These are phyloP conservation scores for Diceros bicornis DNA, from an alignment of 2,797 vertebrate species.

Conservation along the genomic window DNA sequence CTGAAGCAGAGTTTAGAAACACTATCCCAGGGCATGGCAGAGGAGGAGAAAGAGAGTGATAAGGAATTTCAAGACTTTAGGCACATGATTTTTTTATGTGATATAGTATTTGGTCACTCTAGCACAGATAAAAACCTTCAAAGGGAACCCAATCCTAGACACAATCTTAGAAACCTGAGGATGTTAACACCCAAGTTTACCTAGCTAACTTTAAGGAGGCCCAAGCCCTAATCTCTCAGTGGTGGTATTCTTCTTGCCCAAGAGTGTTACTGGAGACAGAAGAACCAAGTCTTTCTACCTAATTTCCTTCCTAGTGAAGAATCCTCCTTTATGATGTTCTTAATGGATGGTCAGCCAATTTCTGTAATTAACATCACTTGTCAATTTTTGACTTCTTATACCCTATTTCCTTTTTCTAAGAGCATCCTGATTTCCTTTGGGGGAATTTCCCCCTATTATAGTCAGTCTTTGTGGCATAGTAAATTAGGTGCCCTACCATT, in stretches of 20 bases:
- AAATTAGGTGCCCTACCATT: neutral
- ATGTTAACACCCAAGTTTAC: neutral
- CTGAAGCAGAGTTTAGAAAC: neutral
- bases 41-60: neutral
- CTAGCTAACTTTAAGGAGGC: neutral
- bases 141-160: neutral
- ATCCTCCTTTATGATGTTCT: neutral
- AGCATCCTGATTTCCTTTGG: neutral
- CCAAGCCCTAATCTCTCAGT: neutral
- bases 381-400: neutral
- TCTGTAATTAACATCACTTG: neutral
- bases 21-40: neutral
- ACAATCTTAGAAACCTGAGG: neutral
- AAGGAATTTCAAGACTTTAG: neutral
- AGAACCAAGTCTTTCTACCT: neutral
- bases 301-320: neutral
- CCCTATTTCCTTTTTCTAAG: neutral
- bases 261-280: neutral
- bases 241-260: neutral
- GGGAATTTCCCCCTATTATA: neutral
- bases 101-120: neutral
- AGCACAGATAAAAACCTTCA: neutral
- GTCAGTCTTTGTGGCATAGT: neutral
- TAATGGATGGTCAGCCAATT: neutral
- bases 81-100: neutral